Base-by-base conservation (phyloP, 1,140 invertebrate species). In the Capitella teleta region DNA sequence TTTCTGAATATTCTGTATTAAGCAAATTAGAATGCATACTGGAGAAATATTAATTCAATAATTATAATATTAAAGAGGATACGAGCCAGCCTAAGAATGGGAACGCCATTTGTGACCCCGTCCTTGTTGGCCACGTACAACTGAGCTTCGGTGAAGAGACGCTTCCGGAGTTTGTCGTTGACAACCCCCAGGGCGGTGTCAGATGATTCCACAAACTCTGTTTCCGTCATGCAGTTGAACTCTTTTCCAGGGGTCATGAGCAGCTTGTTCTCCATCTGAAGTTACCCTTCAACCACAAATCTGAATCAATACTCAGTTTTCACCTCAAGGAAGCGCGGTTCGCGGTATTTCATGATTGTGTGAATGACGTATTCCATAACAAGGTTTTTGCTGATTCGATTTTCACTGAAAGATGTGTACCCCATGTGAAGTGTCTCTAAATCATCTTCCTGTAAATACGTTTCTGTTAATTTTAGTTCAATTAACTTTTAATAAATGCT, bases 391-490 rank as follows among this genome's bases (percentile, higher is more conserved):
- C 64, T 67, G 28, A 71, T 61, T 28, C 58, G 61, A 54, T 71
- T 69, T 50, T 69, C 66, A 55, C 64, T 67, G 54, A 63, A 71
- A 0, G 68, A 67, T n/a, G 62, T 62, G 49, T 67, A 71, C 28
- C 61, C 66, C 64, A 71, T 66, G 49, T 69, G 66, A 23, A 71
- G 30, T 3, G 60, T 66, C 48, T 71, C 68, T 21, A 71, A 47
- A 37, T 71, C 68, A 60, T 71, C 68, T 50, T 71, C 68, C 67
- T 63, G 55, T 8, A 53, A 34, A 34, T 10, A 34, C 8, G n/a
- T 34, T 10, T n/a, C 8, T 34, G 30, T 34, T 34, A 8, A 34
- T 34, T 10, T 19, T 21, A n/a, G 10, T 8, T 8, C 6, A 40
- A 40, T 21, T 40, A 40, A 40, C 19, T 2, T 19, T 3, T 5